These are phyloP conservation scores for Cavia aperea DNA, from an alignment of 2,113 vertebrate genomes.

Conservation along the genomic window DNA sequence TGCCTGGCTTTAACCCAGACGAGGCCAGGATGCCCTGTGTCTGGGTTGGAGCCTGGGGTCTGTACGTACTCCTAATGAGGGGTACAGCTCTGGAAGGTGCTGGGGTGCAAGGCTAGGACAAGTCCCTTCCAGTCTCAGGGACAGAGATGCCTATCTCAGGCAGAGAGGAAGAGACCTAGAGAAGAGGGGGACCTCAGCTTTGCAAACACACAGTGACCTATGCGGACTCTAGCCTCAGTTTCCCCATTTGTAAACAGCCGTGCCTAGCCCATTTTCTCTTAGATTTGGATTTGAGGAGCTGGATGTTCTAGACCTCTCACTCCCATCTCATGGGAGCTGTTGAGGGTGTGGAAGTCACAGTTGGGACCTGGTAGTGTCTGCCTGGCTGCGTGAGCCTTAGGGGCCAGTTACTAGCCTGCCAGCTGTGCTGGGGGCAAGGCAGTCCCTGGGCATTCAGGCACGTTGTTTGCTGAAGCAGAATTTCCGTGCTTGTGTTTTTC, in stretches of 20 bases:
- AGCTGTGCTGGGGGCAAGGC: conserved; percentile 25
- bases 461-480: conserved; percentile 68
- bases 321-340: neutral
- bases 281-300: neutral
- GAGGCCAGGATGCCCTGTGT: conserved; percentile 13
- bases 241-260: conserved; percentile 1
- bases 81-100: neutral
- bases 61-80: neutral
- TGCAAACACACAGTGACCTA: neutral
- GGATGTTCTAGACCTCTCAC: neutral
- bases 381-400: neutral
- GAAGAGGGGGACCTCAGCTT: neutral
- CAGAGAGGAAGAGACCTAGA: neutral
- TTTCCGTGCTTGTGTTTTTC: conserved; percentile 72
- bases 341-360: neutral
- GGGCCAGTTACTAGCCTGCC: conserved; percentile 2
- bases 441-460: conserved; percentile 61
- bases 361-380: neutral
- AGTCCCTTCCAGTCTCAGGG: neutral
- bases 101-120: neutral
- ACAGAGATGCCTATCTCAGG: neutral
- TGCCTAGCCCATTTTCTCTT: neutral
- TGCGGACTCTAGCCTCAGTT: conserved; percentile 26
- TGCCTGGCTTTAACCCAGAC: conserved; percentile 43
- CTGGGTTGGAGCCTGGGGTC: neutral